These are phyloP conservation scores for Coluber constrictor DNA, from an alignment of 2,797 vertebrate genomes.

Conservation along the genomic window DNA sequence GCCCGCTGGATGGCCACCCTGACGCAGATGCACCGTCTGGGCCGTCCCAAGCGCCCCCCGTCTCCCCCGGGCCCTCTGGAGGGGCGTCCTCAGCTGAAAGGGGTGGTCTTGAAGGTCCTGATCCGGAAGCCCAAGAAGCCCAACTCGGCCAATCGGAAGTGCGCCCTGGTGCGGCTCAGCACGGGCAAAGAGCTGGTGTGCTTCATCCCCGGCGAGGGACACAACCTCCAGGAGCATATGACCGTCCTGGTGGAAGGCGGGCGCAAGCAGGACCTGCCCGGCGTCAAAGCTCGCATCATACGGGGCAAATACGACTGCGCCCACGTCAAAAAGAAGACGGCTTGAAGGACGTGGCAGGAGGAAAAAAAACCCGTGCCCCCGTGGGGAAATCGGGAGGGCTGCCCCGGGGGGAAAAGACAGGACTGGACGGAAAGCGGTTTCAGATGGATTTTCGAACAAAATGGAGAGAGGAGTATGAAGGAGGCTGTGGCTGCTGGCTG, in stretches of 20 bases:
- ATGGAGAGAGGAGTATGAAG: too few relatives aligned
- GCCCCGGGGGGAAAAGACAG: too few relatives aligned
- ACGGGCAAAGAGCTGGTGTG: constrained; percentile 81
- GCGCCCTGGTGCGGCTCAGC: constrained; percentile 83
- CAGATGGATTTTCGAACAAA: accelerated
- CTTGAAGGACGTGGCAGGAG: neutral
- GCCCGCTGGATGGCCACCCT: constrained; percentile 82
- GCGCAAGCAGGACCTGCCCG: constrained; percentile 88
- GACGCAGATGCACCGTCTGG: constrained; percentile 87
- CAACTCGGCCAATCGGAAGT: constrained; percentile 93
- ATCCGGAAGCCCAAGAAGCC: constrained; percentile 94
- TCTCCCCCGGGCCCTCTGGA: constrained; percentile 63
- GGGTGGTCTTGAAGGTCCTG: constrained; percentile 83
- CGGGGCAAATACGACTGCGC: constrained; percentile 90
- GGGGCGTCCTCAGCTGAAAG: constrained; percentile 85
- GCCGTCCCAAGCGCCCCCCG: constrained; percentile 58
- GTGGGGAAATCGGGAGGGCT: neutral
- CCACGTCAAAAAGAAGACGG: constrained; percentile 86
- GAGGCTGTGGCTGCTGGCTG: too few relatives aligned
- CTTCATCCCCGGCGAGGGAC: constrained; percentile 90
- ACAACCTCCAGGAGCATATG: constrained; percentile 92
- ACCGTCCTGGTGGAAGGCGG: constrained; percentile 87
- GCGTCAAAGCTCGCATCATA: constrained; percentile 85
- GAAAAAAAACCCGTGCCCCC: neutral
- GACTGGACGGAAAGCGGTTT: too few relatives aligned